phyloP scores from a whole-genome alignment of 2,888 invertebrate genomes.

The Brachypterus glaber region DNA sequence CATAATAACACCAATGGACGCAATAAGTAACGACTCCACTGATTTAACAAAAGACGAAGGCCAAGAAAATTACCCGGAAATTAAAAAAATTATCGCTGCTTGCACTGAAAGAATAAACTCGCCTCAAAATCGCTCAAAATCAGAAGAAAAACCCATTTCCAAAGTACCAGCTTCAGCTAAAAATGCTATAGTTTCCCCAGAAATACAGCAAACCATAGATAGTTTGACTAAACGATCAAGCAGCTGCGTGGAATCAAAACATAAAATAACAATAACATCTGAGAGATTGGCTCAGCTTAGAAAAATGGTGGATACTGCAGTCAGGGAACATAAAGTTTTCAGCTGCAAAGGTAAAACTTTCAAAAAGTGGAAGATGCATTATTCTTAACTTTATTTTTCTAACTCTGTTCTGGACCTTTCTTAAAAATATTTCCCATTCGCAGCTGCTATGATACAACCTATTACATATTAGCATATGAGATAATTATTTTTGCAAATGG shows the following conservation, averaged over 20 bases:
- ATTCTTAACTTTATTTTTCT: slow-evolving; percentile 7
- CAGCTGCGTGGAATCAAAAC: slow-evolving; percentile 29
- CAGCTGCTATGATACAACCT: too few relatives aligned
- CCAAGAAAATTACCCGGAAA: too few relatives aligned
- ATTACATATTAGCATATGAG: too few relatives aligned
- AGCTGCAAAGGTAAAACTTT: slow-evolving; percentile 43
- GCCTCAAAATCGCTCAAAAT: neutral
- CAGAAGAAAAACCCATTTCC: slow-evolving; percentile 5
- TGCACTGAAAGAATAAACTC: neutral
- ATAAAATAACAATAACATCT: slow-evolving; percentile 49
- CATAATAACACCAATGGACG: too few relatives aligned
- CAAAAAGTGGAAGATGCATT: too few relatives aligned
- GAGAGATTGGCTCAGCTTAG: slow-evolving; percentile 57
- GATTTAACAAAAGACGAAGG: too few relatives aligned
- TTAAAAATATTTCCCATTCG: too few relatives aligned
- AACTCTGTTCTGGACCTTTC: neutral
- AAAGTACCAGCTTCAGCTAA: too few relatives aligned
- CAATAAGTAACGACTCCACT: too few relatives aligned
- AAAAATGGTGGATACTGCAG: slow-evolving; percentile 55
- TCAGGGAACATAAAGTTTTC: slow-evolving; percentile 56
- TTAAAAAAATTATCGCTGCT: too few relatives aligned
- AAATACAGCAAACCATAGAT: slow-evolving; percentile 25
- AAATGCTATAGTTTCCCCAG: slow-evolving; percentile 22
- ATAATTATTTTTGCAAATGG: too few relatives aligned
- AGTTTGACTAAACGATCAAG: slow-evolving; percentile 26